These are phyloP conservation scores for Corythaixoides concolor DNA, from an alignment of 2,113 vertebrate species.

Conservation along the genomic window DNA sequence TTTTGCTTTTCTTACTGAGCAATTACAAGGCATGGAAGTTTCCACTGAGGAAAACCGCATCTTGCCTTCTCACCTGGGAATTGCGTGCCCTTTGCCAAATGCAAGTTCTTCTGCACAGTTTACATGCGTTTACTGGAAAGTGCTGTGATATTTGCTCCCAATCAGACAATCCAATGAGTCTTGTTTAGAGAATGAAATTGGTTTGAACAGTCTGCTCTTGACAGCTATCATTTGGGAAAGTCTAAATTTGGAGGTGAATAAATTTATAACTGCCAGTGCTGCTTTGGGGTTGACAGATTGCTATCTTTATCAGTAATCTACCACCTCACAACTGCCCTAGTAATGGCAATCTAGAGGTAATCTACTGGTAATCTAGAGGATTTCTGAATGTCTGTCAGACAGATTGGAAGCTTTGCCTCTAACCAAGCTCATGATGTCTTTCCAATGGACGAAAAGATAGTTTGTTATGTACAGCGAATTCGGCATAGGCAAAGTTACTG, in stretches of 20 bases:
- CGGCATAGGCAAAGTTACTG: not conserved
- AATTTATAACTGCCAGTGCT: not conserved
- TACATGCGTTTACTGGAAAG: not conserved
- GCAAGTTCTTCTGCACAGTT: not conserved
- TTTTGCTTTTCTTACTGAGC: conserved; percentile 2
- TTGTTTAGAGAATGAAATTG: not conserved
- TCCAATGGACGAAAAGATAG: not conserved
- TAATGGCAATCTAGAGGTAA: not conserved
- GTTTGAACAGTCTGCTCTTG: not conserved
- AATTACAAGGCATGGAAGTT: conserved; percentile 13
- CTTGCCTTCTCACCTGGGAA: not conserved
- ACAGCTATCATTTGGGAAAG: not conserved
- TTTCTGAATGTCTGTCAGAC: not conserved
- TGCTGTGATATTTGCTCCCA: not conserved
- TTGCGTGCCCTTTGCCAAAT: not conserved
- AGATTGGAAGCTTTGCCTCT: not conserved
- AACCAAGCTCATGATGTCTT: not conserved
- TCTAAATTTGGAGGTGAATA: not conserved
- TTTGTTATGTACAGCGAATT: not conserved
- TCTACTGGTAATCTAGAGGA: not conserved
- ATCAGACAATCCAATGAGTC: not conserved
- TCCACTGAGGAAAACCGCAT: not conserved
- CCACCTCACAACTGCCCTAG: not conserved
- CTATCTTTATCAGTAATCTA: not conserved
- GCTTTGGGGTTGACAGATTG: not conserved